Evolutionary conservation across 2,797 vertebrate genomes (phyloP), one percentile per base, ranked within the genome.

Genomic region (Distichodus sexfasciatus): DNA sequence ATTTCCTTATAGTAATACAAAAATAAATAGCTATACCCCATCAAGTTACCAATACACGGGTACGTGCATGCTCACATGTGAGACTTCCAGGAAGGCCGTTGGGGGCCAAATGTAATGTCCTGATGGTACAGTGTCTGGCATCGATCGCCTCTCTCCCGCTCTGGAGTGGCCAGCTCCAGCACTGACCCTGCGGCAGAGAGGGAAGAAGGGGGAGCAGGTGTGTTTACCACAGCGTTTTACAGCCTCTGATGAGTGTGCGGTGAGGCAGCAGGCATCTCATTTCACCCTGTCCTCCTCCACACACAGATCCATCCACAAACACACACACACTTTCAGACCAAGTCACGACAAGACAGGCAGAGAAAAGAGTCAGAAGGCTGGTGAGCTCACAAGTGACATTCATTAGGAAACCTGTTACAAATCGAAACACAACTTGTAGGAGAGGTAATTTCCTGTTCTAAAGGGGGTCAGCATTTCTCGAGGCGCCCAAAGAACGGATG

Each of bases 141-240:
- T 50, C 46, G 36, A 63, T 73, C n/a, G n/a, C 48, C 10, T 4
- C 40, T 19, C 5, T 40, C 19, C 29, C 50, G 11, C 48, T 60
- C 38, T 47, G 8, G 19, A 70, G 65, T 41, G 36, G 26, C 21
- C 21, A 36, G 38, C 24, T 33, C 23, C 69, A 26, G 21, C 47
- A 15, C 48, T 26, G n/a, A 14, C 69, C 23, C 50, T 53, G 57
- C 43, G 70, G 59, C 51, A 59, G 35, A 51, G 62, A 17, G 43
- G n/a, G 57, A n/a, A 47, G 33, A 29, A 63, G 46, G 6, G 62
- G 65, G 72, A 73, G 66, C 78, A 80, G 75, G 78, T 77, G 75
- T 65, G 72, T 71, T 75, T 77, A 75, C 48, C 41, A 60, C 43
- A 19, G 28, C 59, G 68, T 75, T 77, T 75, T 68, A 68, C 75